phyloP scores from a whole-genome alignment of 2,113 vertebrate genomes.

The Ameiurus melas region DNA sequence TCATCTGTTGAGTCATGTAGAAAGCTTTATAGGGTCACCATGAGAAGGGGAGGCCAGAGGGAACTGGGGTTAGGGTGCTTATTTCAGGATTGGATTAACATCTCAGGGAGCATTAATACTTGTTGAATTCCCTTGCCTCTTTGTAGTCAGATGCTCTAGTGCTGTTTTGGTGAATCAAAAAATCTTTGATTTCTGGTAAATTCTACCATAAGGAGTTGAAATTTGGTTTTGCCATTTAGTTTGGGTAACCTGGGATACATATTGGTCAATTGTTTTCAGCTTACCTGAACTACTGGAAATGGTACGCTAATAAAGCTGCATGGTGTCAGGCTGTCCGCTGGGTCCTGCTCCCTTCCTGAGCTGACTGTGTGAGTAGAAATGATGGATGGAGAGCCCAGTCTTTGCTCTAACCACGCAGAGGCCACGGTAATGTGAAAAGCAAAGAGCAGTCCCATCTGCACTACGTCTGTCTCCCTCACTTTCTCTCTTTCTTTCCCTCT shows the following conservation, averaged over 20 bases:
- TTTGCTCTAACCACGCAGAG: constrained; percentile 41
- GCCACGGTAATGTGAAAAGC: constrained; percentile 51
- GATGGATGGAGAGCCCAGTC: constrained; percentile 47
- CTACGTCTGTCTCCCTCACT: constrained; percentile 39
- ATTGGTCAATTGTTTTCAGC: constrained; percentile 9
- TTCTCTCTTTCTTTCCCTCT: constrained; percentile 16
- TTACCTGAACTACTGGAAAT: constrained; percentile 55
- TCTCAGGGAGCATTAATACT: constrained; percentile 45
- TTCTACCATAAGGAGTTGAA: constrained; percentile 10
- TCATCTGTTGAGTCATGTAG: constrained; percentile 64
- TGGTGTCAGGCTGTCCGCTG: constrained; percentile 45
- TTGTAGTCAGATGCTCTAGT: constrained; percentile 37
- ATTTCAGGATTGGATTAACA: constrained; percentile 51
- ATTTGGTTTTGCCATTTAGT: constrained; percentile 25
- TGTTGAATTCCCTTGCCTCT: constrained; percentile 23
- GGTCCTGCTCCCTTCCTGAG: constrained; percentile 37
- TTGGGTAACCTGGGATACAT: constrained; percentile 17
- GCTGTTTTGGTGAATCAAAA: constrained; percentile 48
- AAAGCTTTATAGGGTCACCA: constrained; percentile 52
- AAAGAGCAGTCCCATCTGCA: constrained; percentile 57
- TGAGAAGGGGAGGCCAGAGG: constrained; percentile 39
- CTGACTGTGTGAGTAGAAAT: constrained; percentile 37
- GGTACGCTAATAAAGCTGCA: constrained; percentile 52
- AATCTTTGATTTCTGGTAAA: neutral
- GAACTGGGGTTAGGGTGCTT: constrained; percentile 54